These are phyloP conservation scores for Neolamprologus sp. DNA, from an alignment of 2,113 vertebrate species.

Conservation along the genomic window DNA sequence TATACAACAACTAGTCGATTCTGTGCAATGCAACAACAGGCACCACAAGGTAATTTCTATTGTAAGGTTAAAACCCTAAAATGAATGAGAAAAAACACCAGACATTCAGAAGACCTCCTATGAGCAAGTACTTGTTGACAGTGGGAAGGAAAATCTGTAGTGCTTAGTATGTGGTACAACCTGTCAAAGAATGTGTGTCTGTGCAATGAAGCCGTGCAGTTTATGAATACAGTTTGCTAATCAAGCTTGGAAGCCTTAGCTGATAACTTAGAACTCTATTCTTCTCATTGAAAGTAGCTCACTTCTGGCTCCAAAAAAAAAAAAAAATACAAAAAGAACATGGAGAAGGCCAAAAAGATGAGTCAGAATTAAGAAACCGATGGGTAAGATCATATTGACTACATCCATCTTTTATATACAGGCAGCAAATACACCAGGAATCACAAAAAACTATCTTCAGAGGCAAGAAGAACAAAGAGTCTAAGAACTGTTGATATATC, in stretches of 20 bases:
- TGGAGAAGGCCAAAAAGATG: background rate
- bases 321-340: rapidly evolving
- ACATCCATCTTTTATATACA: background rate
- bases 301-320: background rate
- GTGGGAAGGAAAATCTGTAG: background rate
- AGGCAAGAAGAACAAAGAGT: background rate
- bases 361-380: background rate
- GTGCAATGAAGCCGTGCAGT: background rate
- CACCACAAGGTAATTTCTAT: background rate
- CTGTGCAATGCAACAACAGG: background rate
- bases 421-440: background rate
- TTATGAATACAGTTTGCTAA: background rate
- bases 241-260: background rate
- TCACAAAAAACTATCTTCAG: background rate
- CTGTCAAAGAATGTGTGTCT: background rate
- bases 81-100: background rate
- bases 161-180: background rate
- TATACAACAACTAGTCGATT: background rate
- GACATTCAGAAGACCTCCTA: background rate
- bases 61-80: background rate
- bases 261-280: background rate
- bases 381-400: background rate
- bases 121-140: background rate
- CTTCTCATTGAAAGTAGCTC: background rate
- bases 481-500: background rate